Base-by-base conservation (phyloP, 2,797 vertebrate genomes). In the Hoplostethus mediterraneus region DNA sequence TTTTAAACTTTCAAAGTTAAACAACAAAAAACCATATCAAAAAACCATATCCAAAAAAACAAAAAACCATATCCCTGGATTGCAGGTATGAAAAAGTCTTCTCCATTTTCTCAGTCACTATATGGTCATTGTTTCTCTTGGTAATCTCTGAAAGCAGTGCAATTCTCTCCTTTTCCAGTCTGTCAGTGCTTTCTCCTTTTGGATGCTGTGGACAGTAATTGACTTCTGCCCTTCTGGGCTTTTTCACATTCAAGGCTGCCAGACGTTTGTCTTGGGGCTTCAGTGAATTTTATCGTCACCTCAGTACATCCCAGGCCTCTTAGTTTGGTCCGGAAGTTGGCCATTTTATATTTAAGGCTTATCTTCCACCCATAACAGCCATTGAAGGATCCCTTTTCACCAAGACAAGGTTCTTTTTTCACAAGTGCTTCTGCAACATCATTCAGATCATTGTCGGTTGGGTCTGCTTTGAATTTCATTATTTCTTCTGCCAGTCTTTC, bases 361-460 rank as follows among this genome's bases (percentile, higher is more conserved):
- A 72, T 69, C 73, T 78, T 84, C 86, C 68, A 86, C 0, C 59
- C 48, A 4, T 77, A 80, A 63, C 75, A 83, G 44, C 82, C 73
- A 73, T 72, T 81, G 56, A 78, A 81, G 10, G 83, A 77, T 5
- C 82, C 77, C 12, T 68, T 53, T n/a, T 83, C 71, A 31, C 30
- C 71, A 17, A 84, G 28, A 28, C 64, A 76, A n/a, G 73, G 57
- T 30, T 77, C 62, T 14, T 64, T 77, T 71, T 83, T 67, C 10
- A 80, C 48, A 47, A 79, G 63, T 0, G 66, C 71, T 60, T 74
- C 70, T 53, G 73, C 79, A 62, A 77, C 79, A 13, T 77, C 71
- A 56, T 68, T 71, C 9, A 79, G 12, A 53, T 83, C 56, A 44
- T 11, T 60, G 42, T 77, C 75, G 65, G 11, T 63, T 59, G 63